Percentiles rank a stretch among this genome's conserved stretches.
Evolutionary conservation across 2,113 vertebrate genomes (phyloP).

Genomic region (Atlantisia rogersi): DNA sequence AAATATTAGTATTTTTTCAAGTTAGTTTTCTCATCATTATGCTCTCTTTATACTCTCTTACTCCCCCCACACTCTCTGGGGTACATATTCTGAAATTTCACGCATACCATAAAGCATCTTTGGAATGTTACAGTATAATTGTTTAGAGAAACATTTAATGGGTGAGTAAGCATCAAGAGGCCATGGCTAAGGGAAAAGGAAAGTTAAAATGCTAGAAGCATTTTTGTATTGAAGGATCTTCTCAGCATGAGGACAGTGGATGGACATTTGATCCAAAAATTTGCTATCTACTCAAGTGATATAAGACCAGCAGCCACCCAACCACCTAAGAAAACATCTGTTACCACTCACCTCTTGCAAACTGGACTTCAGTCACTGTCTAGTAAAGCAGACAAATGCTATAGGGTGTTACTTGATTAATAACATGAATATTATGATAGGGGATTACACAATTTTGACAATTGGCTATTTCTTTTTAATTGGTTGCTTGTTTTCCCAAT

Average conservation of each 20-base stretch:
- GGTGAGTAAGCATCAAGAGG: constrained; percentile 55
- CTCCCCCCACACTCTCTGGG: not conserved
- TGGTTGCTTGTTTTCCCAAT: not conserved
- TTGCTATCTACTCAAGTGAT: not conserved
- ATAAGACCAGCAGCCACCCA: not conserved
- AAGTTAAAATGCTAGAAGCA: constrained; percentile 25
- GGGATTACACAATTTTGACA: not conserved
- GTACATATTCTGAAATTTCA: constrained; percentile 50
- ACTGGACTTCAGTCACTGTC: not conserved
- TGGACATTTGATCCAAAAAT: constrained; percentile 7
- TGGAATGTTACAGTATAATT: constrained; percentile 69
- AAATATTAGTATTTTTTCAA: not conserved
- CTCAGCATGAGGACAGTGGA: not conserved
- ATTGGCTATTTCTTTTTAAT: not conserved
- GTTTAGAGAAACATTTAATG: constrained; percentile 62
- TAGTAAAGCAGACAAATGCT: not conserved
- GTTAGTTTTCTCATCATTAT: not conserved
- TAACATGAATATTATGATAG: not conserved
- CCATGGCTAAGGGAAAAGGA: constrained; percentile 18
- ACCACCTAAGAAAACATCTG: not conserved
- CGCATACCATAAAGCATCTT: constrained; percentile 36
- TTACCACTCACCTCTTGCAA: not conserved
- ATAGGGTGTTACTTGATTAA: not conserved
- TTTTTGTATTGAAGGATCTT: constrained; percentile 37
- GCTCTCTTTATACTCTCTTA: not conserved